Conservation (phyloP, 2,888 invertebrate species). For the Augochlorella aurata region DNA sequence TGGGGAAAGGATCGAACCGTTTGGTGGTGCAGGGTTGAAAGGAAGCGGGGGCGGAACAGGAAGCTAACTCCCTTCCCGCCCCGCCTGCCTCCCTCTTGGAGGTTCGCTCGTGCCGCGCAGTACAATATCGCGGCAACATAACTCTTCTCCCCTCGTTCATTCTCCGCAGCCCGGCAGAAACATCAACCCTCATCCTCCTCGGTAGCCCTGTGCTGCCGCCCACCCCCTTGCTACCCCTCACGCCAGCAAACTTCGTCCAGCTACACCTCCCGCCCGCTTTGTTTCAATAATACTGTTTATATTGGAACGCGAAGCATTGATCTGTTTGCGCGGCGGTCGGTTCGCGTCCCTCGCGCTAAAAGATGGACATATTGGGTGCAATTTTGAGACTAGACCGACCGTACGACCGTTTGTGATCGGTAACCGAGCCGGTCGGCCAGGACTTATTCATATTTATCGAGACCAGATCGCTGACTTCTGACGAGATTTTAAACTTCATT, state of each 20-base stretch:
- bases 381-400: constrained; percentile 27
- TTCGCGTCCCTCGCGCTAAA: constrained; percentile 73
- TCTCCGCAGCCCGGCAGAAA: constrained; percentile 77
- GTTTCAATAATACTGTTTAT: constrained; percentile 82
- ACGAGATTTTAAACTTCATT: no score
- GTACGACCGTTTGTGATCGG: background rate
- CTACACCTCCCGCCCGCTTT: constrained; percentile 78
- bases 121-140: constrained; percentile 82
- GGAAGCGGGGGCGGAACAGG: constrained; percentile 62
- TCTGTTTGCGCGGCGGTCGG: constrained; percentile 80
- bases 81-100: constrained; percentile 56
- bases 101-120: constrained; percentile 79
- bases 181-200: constrained; percentile 78
- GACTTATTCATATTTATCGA: background rate
- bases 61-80: constrained; percentile 52
- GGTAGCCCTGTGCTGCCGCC: constrained; percentile 32
- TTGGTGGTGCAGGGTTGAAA: constrained; percentile 52
- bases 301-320: constrained; percentile 82
- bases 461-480: no score
- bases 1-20: constrained; percentile 49
- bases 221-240: constrained; percentile 29
- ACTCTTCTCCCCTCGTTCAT: constrained; percentile 81
- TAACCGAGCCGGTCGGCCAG: background rate
- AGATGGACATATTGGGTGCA: constrained; percentile 80
- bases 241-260: constrained; percentile 63